Evolutionary conservation across 2,113 vertebrate species (phyloP).

Genomic region (Callaeas wilsoni): DNA sequence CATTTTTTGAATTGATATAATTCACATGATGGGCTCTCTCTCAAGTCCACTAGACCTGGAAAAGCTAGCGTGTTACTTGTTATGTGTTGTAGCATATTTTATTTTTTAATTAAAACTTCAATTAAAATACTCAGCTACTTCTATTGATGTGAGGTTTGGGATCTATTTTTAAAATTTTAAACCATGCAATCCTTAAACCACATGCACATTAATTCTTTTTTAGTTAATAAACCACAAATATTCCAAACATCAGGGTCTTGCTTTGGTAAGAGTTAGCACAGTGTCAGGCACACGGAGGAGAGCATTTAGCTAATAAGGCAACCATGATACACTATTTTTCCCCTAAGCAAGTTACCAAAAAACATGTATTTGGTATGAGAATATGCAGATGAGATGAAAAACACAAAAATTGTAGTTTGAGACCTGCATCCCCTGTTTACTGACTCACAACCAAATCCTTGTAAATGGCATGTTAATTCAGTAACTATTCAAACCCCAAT

Average conservation of each 20-base stretch:
- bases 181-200: neutral
- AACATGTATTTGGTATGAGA: neutral
- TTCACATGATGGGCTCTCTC: neutral
- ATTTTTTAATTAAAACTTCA: constrained; percentile 13
- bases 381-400: neutral
- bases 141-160: neutral
- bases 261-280: neutral
- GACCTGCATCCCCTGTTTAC: no score
- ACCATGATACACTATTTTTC: neutral
- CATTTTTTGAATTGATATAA: neutral
- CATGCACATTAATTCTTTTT: neutral
- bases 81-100: neutral
- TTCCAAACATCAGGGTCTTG: neutral
- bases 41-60: neutral
- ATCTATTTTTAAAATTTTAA: neutral
- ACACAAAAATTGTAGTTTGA: no score
- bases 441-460: no score
- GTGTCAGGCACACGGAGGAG: neutral
- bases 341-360: neutral
- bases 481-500: neutral
- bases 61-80: neutral
- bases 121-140: constrained; percentile 21
- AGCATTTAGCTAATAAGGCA: neutral
- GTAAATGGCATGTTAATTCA: neutral
- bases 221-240: neutral